phyloP scores from a whole-genome alignment of 2,113 vertebrate species.

The Chamaetylas fuelleborni region DNA sequence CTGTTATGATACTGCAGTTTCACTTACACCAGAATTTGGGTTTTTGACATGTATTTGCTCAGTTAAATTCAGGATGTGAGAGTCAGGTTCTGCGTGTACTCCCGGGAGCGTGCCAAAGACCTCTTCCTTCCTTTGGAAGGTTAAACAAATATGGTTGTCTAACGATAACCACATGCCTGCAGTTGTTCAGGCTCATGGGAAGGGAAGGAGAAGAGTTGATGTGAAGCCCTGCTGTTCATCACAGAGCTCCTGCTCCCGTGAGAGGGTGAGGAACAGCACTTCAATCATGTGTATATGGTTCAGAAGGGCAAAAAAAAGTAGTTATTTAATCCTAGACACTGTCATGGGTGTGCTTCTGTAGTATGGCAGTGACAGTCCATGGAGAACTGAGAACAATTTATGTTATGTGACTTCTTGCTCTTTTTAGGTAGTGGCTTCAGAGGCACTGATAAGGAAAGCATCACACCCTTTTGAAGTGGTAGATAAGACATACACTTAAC shows the following conservation, averaged over 20 bases:
- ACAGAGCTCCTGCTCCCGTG: neutral
- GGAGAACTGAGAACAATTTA: neutral
- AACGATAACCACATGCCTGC: neutral
- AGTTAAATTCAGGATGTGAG: conserved; percentile 29
- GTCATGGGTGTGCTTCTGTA: neutral
- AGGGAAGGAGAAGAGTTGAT: neutral
- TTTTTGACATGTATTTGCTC: conserved; percentile 11
- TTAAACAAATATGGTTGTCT: conserved; percentile 37
- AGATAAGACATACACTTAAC: neutral
- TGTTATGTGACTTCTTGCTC: neutral
- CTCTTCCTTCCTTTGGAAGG: conserved; percentile 57
- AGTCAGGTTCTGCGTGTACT: conserved; percentile 19
- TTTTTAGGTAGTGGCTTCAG: neutral
- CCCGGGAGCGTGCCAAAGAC: neutral
- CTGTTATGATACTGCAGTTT: neutral
- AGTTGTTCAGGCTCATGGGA: neutral
- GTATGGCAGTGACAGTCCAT: neutral
- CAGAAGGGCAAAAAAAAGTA: neutral
- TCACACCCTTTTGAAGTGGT: conserved; percentile 29
- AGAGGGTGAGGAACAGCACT: neutral
- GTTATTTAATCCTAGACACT: neutral
- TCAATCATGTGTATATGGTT: neutral
- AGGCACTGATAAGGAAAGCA: neutral
- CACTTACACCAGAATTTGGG: neutral
- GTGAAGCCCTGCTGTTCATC: neutral